Evolutionary conservation across 2,888 invertebrate species (phyloP).

Genomic region (Drosophila tanythrix): DNA sequence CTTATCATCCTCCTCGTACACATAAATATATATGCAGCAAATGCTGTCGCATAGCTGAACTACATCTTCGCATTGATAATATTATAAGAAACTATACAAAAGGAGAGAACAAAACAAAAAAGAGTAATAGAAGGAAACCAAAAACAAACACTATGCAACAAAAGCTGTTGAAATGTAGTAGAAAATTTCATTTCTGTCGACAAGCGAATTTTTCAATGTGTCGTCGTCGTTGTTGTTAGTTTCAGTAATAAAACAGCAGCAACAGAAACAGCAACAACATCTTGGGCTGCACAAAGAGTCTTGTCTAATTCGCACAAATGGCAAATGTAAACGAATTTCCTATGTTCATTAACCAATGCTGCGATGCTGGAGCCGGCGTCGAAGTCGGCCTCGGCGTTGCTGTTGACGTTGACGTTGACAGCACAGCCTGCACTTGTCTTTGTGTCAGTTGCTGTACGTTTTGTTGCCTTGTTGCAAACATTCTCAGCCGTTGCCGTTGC

Average conservation of each 20-base stretch:
- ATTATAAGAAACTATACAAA: conserved; percentile 41
- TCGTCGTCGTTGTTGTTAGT: conserved; percentile 48
- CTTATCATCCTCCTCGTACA: not conserved
- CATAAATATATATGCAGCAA: not conserved
- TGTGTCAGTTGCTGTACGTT: conserved; percentile 43
- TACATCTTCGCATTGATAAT: not conserved
- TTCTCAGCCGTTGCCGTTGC: conserved; percentile 16
- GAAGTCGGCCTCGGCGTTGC: not conserved
- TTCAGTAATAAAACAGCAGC: conserved; percentile 58
- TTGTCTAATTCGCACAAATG: conserved; percentile 76
- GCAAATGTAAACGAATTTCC: conserved; percentile 77
- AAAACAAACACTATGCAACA: conserved; percentile 52
- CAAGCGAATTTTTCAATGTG: conserved; percentile 63
- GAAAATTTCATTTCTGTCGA: conserved; percentile 66
- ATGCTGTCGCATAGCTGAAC: conserved; percentile 7
- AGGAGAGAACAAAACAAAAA: not conserved
- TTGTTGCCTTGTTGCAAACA: conserved; percentile 43
- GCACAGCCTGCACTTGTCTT: conserved; percentile 52
- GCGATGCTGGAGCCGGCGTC: conserved; percentile 12
- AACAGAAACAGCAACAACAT: conserved; percentile 26
- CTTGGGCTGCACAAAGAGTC: conserved; percentile 52
- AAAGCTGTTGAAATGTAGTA: conserved; percentile 65
- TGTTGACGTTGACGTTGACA: conserved; percentile 25
- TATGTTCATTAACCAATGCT: conserved; percentile 68
- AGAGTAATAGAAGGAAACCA: conserved; percentile 28